phyloP scores from a whole-genome alignment of 1,140 invertebrate genomes.

The Drosophila ohnishii region DNA sequence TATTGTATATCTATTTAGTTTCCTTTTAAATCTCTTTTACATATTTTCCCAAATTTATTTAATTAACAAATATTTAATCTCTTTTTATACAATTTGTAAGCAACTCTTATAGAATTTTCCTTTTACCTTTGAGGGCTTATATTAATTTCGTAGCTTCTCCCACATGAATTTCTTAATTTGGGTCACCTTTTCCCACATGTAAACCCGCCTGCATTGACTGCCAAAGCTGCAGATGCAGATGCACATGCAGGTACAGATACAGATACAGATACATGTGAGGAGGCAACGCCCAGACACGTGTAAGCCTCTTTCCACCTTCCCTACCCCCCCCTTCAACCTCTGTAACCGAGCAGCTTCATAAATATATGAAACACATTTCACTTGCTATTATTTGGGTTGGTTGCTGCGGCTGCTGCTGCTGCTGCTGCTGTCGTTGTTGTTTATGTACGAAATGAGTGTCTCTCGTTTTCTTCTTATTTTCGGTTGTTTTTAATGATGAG shows the following conservation, averaged over 20 bases:
- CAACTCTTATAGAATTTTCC: not conserved
- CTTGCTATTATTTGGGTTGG: slow-evolving; percentile 56
- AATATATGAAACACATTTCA: slow-evolving; percentile 59
- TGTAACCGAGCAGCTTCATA: slow-evolving; percentile 29
- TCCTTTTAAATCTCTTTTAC: not conserved
- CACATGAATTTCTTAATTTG: slow-evolving; percentile 27
- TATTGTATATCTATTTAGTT: not conserved
- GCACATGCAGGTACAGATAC: slow-evolving; percentile 2
- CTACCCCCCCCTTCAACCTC: not conserved
- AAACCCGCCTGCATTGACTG: slow-evolving; percentile 2
- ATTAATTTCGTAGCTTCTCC: slow-evolving; percentile 18
- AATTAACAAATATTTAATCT: not conserved
- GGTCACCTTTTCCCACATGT: slow-evolving; percentile 41
- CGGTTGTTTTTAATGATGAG: slow-evolving; percentile 57
- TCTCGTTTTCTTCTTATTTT: slow-evolving; percentile 54
- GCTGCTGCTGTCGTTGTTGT: slow-evolving; percentile 40
- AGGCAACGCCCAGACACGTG: slow-evolving; percentile 44
- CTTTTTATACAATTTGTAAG: not conserved
- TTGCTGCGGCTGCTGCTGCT: slow-evolving; percentile 2
- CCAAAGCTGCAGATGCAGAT: slow-evolving; percentile 25
- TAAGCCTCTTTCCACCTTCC: slow-evolving; percentile 11
- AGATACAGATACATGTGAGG: slow-evolving; percentile 26
- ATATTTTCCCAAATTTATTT: not conserved
- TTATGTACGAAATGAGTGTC: slow-evolving; percentile 49
- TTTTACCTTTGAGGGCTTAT: not conserved